phyloP scores from a whole-genome alignment of 1,140 invertebrate genomes.

The Andrena cerasifolii region DNA sequence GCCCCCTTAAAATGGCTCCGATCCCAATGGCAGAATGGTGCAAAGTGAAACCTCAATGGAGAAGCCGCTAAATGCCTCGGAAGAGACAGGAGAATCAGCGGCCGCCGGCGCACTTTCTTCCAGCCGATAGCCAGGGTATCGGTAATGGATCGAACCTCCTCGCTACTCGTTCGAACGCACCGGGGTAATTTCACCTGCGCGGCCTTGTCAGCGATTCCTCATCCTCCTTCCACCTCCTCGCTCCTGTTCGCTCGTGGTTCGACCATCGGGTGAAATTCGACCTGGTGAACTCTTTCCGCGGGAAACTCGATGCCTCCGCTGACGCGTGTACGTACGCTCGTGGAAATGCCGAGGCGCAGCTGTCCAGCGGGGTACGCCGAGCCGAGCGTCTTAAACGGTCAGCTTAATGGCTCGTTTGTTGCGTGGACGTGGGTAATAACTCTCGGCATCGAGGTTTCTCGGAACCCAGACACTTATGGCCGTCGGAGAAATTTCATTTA shows the following conservation, averaged over 20 bases:
- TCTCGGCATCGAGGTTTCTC: background rate
- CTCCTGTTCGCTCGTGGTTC: background rate
- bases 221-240: slow-evolving; percentile 16
- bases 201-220: slow-evolving; percentile 57
- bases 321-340: too few species aligned
- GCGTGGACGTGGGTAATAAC: background rate
- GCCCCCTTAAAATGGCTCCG: too few species aligned
- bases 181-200: slow-evolving; percentile 51
- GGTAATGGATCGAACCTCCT: slow-evolving; percentile 41
- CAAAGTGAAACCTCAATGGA: background rate
- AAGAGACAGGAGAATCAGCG: slow-evolving; percentile 31
- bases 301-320: slow-evolving; percentile 38
- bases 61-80: slow-evolving; percentile 8
- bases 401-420: slow-evolving; percentile 2
- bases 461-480: background rate
- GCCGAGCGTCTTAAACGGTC: background rate
- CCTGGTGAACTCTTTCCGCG: slow-evolving; percentile 70
- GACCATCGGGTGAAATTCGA: slow-evolving; percentile 66
- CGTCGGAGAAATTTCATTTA: background rate
- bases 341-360: background rate
- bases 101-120: slow-evolving; percentile 48
- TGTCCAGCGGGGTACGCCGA: too few species aligned
- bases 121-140: slow-evolving; percentile 10
- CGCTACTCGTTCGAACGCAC: background rate
- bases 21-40: too few species aligned